phyloP scores from a whole-genome alignment of 2,113 vertebrate genomes.

The Equus przewalskii region DNA sequence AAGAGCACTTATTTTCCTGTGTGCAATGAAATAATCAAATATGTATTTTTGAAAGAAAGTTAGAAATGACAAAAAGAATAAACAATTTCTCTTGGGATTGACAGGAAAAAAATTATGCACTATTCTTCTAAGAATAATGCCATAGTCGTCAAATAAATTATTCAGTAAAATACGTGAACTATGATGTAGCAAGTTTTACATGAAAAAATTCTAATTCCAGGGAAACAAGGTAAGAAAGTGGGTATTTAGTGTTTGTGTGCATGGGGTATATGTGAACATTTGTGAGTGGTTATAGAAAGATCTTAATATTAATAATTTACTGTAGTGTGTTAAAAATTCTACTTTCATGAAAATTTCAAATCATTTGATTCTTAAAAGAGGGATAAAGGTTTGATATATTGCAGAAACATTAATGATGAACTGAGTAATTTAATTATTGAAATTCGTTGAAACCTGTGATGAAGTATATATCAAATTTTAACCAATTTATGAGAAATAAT shows the following conservation, averaged over 20 bases:
- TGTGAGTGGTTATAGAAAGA: not conserved
- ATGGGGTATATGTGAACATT: not conserved
- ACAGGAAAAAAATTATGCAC: slow-evolving; percentile 58
- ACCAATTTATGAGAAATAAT: not conserved
- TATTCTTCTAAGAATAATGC: slow-evolving; percentile 72
- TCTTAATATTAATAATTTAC: slow-evolving; percentile 52
- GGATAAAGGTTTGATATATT: not conserved
- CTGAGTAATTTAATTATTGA: not conserved
- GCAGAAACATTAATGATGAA: not conserved
- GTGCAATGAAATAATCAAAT: slow-evolving; percentile 77
- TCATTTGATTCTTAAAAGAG: not conserved
- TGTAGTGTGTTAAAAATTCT: slow-evolving; percentile 64
- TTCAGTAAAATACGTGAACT: slow-evolving; percentile 68
- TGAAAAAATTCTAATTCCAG: slow-evolving; percentile 60
- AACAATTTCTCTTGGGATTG: slow-evolving; percentile 71
- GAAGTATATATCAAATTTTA: not conserved
- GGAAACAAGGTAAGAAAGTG: slow-evolving; percentile 53
- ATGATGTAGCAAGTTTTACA: slow-evolving; percentile 56
- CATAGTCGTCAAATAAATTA: slow-evolving; percentile 71
- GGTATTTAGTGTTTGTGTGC: not conserved
- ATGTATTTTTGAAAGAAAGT: slow-evolving; percentile 42
- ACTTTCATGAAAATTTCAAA: slow-evolving; percentile 63
- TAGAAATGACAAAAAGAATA: slow-evolving; percentile 74
- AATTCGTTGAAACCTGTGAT: not conserved
- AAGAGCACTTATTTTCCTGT: slow-evolving; percentile 69